A percentile compares a stretch with the other conserved stretches of the same genome.
phyloP scores from a whole-genome alignment of 2,888 invertebrate genomes.

The Cecidostiba fungosa region DNA sequence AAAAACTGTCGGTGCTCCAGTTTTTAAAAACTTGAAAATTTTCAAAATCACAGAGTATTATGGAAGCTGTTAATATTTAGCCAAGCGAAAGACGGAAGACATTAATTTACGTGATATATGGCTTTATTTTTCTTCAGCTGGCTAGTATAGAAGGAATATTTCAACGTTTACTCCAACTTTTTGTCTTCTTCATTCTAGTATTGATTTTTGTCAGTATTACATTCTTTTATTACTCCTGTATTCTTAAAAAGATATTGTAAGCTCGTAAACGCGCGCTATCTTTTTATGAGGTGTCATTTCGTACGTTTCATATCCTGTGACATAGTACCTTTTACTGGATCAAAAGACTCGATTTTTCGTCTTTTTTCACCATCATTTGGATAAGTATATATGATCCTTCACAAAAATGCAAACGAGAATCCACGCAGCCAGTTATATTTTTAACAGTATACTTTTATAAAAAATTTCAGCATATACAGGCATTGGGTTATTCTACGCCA shows the following conservation, averaged over 20 bases:
- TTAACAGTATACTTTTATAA: constrained; percentile 6
- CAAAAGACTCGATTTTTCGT: background rate
- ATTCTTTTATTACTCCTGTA: background rate
- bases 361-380: background rate
- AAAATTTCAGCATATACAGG: background rate
- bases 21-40: background rate
- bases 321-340: constrained; percentile 41
- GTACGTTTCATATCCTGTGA: constrained; percentile 28
- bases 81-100: background rate
- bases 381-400: no score
- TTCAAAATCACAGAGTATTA: background rate
- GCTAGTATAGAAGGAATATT: background rate
- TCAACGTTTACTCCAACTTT: background rate
- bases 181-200: background rate
- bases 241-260: constrained; percentile 35
- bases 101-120: background rate
- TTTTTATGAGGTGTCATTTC: constrained; percentile 43
- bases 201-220: constrained; percentile 15
- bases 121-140: background rate
- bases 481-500: background rate
- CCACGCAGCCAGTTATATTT: background rate
- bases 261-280: constrained; percentile 37
- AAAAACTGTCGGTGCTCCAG: background rate
- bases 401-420: background rate
- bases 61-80: background rate